Conservation (phyloP, 30 jellyfish, hydroid and myxozoan genomes). For the Turritopsis dohrnii region DNA sequence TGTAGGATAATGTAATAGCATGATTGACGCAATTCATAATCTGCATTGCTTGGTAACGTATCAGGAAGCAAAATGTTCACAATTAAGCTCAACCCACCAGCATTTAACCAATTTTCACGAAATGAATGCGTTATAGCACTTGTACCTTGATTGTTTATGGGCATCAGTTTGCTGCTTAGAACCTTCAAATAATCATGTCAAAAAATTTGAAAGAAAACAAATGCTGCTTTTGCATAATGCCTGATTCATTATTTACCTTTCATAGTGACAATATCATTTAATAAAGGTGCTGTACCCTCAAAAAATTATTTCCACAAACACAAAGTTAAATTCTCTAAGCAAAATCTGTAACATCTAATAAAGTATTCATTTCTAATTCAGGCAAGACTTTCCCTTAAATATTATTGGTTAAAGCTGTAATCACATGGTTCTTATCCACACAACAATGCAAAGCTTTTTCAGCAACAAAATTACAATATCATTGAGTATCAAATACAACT, state of each 20-base stretch:
- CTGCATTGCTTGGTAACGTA: constrained; percentile 79
- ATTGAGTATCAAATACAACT: too few species aligned
- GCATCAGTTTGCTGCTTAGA: constrained; percentile 88
- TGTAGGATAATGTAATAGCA: constrained; percentile 86
- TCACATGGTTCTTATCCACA: too few species aligned
- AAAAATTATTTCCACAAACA: neutral
- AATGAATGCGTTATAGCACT: constrained; percentile 45
- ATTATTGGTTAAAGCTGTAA: too few species aligned
- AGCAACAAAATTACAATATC: too few species aligned
- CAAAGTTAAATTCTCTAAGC: neutral
- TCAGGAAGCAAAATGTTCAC: constrained; percentile 78
- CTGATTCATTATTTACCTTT: too few species aligned
- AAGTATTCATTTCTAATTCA: too few species aligned
- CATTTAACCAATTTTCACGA: constrained; percentile 76
- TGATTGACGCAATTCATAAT: constrained; percentile 85
- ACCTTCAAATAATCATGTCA: constrained; percentile 40
- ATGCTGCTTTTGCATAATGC: too few species aligned
- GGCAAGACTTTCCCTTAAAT: too few species aligned
- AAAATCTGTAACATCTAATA: too few species aligned
- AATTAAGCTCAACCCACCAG: constrained; percentile 90
- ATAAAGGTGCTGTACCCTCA: neutral
- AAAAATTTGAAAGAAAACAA: too few species aligned
- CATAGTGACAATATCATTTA: too few species aligned
- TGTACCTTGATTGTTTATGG: constrained; percentile 55
- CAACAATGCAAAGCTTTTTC: too few species aligned